These are phyloP conservation scores for Drosophila paulistorum DNA, from an alignment of 1,140 invertebrate genomes.

Conservation along the genomic window DNA sequence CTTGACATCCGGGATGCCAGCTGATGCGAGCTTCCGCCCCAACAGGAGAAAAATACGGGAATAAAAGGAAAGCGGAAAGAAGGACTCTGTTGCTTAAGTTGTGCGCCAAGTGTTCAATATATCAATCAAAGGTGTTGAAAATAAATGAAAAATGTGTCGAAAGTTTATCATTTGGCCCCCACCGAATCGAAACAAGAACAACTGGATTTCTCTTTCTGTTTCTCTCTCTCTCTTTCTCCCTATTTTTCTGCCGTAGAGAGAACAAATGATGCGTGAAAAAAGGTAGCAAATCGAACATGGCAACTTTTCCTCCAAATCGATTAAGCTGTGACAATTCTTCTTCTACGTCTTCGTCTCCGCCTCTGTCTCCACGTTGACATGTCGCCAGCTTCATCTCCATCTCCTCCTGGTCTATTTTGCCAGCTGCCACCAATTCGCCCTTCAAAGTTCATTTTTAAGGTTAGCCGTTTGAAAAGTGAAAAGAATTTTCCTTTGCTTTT, in stretches of 20 bases:
- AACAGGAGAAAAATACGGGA: constrained; percentile 18
- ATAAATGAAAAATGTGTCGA: constrained; percentile 81
- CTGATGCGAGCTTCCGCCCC: constrained; percentile 55
- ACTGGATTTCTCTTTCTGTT: constrained; percentile 63
- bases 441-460: constrained; percentile 65
- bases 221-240: constrained; percentile 10
- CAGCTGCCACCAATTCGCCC: constrained; percentile 18
- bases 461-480: constrained; percentile 72
- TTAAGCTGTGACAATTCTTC: constrained; percentile 74
- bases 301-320: constrained; percentile 74
- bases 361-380: not conserved
- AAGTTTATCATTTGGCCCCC: constrained; percentile 70
- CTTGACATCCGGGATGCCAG: constrained; percentile 57
- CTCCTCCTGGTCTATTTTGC: not conserved
- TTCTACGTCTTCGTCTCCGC: constrained; percentile 10
- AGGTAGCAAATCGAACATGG: constrained; percentile 61
- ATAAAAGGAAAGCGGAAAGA: constrained; percentile 35
- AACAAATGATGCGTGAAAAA: constrained; percentile 77
- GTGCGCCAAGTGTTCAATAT: constrained; percentile 79
- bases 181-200: constrained; percentile 24
- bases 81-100: constrained; percentile 67
- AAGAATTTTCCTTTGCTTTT: constrained; percentile 52
- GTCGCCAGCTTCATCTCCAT: not conserved
- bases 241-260: constrained; percentile 35
- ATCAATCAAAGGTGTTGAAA: constrained; percentile 81